Base-by-base conservation (phyloP, 2,113 vertebrate species). In the Nyctibius bracteatus region DNA sequence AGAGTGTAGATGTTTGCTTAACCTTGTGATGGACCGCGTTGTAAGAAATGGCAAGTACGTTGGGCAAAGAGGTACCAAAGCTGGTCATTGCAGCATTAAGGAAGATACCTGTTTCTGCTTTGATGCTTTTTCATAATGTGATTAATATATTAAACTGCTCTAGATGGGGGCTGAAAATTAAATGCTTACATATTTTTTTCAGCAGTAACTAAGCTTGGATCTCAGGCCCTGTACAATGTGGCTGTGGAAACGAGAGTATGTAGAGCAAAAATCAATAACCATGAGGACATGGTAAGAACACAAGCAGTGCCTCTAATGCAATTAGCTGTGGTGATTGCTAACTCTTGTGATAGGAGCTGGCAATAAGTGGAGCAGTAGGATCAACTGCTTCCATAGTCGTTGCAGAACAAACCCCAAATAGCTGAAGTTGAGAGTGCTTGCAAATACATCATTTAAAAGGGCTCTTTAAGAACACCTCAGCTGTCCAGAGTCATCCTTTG, bases 21-120 rank as follows among this genome's bases (percentile, higher is more conserved):
- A 12, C 10, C n/a, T 44, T 1, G 0, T 41, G 35, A 33, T 18
- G 18, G 49, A 59, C 18, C 0, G 1, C 28, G 35, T 19, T 44
- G 4, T 44, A 41, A 57, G 78, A 66, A 74, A 30, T 30, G 35
- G 27, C 35, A 20, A 51, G 35, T 25, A 17, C 1, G 3, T 78
- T 75, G 28, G 46, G 27, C 46, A 71, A 65, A 52, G 65, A 51
- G 17, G 24, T 44, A 31, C n/a, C 19, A 33, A 43, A 33, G 54
- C 20, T 1, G 1, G n/a, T 66, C 12, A 15, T 12, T 24, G 18
- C 24, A 30, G 28, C 16, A 10, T 22, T 55, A 16, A 54, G 67
- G 28, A 55, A 71, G 21, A 41, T 19, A 41, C 9, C 10, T 25
- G 13, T 57, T 91, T 58, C 51, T 79, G 19, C 17, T n/a, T 41